These are phyloP conservation scores for Pseudorasbora parva DNA, from an alignment of 2,113 vertebrate genomes.

Conservation along the genomic window DNA sequence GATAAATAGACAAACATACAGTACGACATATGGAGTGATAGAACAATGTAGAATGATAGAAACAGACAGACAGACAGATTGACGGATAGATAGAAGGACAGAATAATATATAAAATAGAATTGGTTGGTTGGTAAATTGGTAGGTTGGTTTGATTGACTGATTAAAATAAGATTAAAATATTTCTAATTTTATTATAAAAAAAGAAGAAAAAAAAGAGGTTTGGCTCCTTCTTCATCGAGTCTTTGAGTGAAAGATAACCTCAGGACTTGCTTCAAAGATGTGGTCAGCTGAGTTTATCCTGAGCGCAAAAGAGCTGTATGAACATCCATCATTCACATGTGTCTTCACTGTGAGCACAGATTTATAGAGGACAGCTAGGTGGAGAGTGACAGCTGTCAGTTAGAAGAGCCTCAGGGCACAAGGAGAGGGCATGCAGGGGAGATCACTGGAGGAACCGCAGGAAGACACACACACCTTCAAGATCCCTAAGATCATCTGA, in stretches of 20 bases:
- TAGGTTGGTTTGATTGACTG: too few relatives aligned
- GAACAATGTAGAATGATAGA: too few relatives aligned
- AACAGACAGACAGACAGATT: neutral
- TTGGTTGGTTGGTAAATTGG: too few relatives aligned
- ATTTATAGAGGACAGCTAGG: constrained; percentile 47
- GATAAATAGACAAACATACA: too few relatives aligned
- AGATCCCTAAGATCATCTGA: neutral
- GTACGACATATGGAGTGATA: too few relatives aligned
- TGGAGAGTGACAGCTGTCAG: constrained; percentile 54
- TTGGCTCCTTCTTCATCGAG: constrained; percentile 29
- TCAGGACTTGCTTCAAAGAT: constrained; percentile 35
- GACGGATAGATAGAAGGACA: neutral
- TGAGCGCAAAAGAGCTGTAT: constrained; percentile 4
- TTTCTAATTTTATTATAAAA: too few relatives aligned
- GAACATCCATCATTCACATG: constrained; percentile 41
- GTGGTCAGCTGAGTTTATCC: constrained; percentile 48
- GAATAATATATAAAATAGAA: neutral
- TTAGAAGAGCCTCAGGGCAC: constrained; percentile 24
- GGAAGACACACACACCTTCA: neutral
- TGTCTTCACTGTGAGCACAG: constrained; percentile 16
- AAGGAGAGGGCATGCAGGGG: neutral
- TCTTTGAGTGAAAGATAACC: constrained; percentile 47
- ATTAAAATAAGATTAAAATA: too few relatives aligned
- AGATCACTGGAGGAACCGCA: constrained; percentile 1
- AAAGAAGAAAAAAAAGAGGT: too few relatives aligned